These are phyloP conservation scores for Oithona nana DNA, from an alignment of 2,888 invertebrate genomes.

Conservation along the genomic window DNA sequence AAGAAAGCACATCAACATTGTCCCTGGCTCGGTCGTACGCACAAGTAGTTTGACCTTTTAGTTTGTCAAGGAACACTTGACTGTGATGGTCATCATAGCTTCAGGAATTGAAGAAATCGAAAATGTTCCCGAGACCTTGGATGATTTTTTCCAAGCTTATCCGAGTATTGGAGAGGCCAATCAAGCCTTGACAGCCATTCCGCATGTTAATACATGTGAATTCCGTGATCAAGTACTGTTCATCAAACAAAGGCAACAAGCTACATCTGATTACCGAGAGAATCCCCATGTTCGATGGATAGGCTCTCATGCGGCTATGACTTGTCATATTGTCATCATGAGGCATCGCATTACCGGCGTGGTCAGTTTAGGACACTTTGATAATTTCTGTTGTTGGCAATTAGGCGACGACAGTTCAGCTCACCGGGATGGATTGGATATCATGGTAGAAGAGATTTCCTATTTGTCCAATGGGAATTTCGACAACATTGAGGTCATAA, in stretches of 20 bases:
- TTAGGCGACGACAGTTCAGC: slow-evolving; percentile 16
- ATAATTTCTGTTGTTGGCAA: slow-evolving; percentile 17
- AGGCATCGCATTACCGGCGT: slow-evolving; percentile 1
- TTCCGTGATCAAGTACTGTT: slow-evolving; percentile 16
- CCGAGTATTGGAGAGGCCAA: slow-evolving; percentile 2
- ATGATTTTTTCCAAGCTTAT: neutral
- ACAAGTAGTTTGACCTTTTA: too few relatives aligned
- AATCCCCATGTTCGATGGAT: slow-evolving; percentile 11
- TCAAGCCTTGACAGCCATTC: neutral
- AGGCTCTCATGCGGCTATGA: slow-evolving; percentile 16
- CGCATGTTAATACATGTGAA: neutral
- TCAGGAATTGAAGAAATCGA: neutral
- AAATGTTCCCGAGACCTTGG: neutral
- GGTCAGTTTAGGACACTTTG: slow-evolving; percentile 13
- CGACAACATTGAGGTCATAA: too few relatives aligned
- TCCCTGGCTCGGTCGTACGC: too few relatives aligned
- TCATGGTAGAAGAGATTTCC: slow-evolving; percentile 8
- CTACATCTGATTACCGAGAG: slow-evolving; percentile 12
- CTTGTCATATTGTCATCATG: slow-evolving; percentile 15
- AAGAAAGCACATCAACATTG: too few relatives aligned
- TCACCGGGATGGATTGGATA: slow-evolving; percentile 10
- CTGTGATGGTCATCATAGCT: slow-evolving; percentile 2
- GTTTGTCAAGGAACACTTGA: too few relatives aligned
- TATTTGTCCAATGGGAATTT: slow-evolving; percentile 6
- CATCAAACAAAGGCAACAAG: slow-evolving; percentile 13